These are phyloP conservation scores for Notoglanidium macrostoma DNA, from an alignment of 2,797 vertebrate species.

Conservation along the genomic window DNA sequence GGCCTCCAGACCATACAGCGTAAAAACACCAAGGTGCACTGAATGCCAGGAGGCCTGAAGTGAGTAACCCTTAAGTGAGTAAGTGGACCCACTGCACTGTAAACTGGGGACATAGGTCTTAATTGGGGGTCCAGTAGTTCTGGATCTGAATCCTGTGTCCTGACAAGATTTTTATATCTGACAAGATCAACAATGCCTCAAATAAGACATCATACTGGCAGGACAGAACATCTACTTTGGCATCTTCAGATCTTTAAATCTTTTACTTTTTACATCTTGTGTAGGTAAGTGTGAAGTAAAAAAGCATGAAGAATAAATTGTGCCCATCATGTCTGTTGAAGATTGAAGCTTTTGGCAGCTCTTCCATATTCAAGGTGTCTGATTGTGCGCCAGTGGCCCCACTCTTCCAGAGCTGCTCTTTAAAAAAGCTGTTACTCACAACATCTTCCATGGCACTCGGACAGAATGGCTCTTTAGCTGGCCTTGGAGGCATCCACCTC, in stretches of 20 bases:
- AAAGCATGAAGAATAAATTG: not conserved
- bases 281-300: not conserved
- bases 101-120: not conserved
- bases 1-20: not conserved
- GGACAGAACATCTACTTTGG: not conserved
- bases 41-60: not conserved
- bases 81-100: not conserved
- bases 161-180: not conserved
- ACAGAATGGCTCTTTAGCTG: slow-evolving; percentile 11
- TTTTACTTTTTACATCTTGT: not conserved
- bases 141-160: not conserved
- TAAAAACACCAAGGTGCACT: not conserved
- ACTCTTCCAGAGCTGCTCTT: not conserved
- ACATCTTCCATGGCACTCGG: not conserved
- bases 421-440: not conserved
- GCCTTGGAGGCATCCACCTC: not conserved
- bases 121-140: not conserved
- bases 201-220: not conserved
- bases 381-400: not conserved
- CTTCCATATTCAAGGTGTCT: not conserved
- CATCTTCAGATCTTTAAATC: not conserved
- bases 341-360: not conserved
- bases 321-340: not conserved
- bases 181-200: not conserved
- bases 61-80: too few species aligned